phyloP scores from a whole-genome alignment of 2,888 invertebrate species.

The Eupithecia subumbrata region DNA sequence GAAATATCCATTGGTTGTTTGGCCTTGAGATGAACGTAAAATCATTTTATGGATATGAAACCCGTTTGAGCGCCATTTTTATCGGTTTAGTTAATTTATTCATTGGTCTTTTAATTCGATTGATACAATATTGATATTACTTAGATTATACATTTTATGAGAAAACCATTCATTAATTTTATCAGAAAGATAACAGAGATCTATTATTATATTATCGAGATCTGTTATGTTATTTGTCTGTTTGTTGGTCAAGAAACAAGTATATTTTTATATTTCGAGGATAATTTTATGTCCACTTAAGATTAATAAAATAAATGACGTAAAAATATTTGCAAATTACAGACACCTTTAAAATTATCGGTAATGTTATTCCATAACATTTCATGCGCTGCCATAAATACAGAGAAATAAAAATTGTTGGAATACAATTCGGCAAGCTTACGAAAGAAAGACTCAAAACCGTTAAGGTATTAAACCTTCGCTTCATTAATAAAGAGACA shows the following conservation, averaged over 20 bases:
- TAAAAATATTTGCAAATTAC: constrained; percentile 4
- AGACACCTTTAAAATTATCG: constrained; percentile 11
- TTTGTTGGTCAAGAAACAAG: not conserved
- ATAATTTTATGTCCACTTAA: not conserved
- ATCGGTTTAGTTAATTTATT: constrained; percentile 23
- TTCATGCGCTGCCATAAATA: constrained; percentile 16
- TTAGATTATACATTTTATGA: constrained; percentile 1
- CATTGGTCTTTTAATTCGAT: constrained; percentile 14
- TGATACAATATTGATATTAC: constrained; percentile 16
- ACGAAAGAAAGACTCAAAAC: constrained; percentile 3
- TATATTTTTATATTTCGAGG: not conserved
- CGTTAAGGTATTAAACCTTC: constrained; percentile 26
- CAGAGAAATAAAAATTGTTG: constrained; percentile 6
- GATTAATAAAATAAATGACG: not conserved
- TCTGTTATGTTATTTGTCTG: not conserved
- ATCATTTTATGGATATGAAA: constrained; percentile 25
- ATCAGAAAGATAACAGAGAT: too few species aligned
- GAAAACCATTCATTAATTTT: not conserved
- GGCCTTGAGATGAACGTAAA: constrained; percentile 30
- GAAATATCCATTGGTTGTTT: constrained; percentile 24
- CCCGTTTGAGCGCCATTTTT: constrained; percentile 20
- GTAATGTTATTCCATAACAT: constrained; percentile 17
- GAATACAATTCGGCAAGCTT: constrained; percentile 12
- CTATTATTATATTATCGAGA: too few species aligned
- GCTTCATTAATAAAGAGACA: constrained; percentile 34